Evolutionary conservation across 1,140 invertebrate genomes (phyloP), one percentile per base, ranked within the genome.

Genomic region (Calliphora vicina): DNA sequence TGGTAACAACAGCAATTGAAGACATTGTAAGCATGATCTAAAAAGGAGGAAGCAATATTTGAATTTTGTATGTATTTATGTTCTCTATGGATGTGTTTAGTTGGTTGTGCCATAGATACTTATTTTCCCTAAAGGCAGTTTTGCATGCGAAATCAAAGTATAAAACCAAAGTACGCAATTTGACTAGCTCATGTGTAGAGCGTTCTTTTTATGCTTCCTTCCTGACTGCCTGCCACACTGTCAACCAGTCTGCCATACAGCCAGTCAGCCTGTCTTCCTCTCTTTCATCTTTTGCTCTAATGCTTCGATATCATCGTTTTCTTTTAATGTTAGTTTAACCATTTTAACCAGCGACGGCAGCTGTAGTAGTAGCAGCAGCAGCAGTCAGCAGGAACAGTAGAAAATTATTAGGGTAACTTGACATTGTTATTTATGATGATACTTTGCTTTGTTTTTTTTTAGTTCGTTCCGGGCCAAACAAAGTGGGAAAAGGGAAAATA

Each of bases 401-500:
- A 6, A 67, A 67, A 25, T 78, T 78, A 78, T 78, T 35, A 29
- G 74, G 74, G 74, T 20, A 78, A 23, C 74, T 78, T 78, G 74
- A 78, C 74, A 78, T 78, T 78, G 74, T 78, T 78, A 78, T 78
- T 78, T 78, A 78, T 78, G 74, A 43, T 78, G 74, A 78, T 78
- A 78, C 42, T 74, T 23, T 35, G 17, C 42, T 74, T 27, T 35
- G 17, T 74, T 35, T 73, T 73, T 35, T 6, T 35, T 35, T 0
- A n/a, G n/a, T n/a, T 74, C 17, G 71, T 35, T 35, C 35, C 35
- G 35, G 35, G 35, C 35, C 35, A 35, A 35, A 35, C 35, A 23
- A 67, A 10, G 57, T 67, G 20, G 57, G 57, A 67, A 23, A n/a
- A n/a, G 45, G 45, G 45, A 57, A 57, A 57, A 35, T 35, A 57